A percentile compares a stretch with the other conserved stretches of the same genome.
Conservation (phyloP, 1,140 invertebrate genomes). For the Hypothenemus hampei region DNA sequence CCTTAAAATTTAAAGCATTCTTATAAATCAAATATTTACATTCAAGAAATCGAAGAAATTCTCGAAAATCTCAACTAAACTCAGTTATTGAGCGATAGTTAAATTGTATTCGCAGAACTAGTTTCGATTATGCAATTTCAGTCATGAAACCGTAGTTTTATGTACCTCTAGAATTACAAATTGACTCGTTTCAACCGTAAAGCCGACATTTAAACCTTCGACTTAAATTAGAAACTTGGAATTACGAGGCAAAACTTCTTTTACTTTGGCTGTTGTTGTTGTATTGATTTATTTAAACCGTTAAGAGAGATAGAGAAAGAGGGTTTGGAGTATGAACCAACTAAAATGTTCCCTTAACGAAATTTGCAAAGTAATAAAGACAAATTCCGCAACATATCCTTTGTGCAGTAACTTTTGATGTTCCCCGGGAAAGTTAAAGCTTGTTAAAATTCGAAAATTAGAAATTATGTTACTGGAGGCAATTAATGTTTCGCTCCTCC, state of each 20-base stretch:
- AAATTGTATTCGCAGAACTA: too few species aligned
- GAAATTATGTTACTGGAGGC: constrained; percentile 8
- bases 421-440: neutral
- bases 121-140: neutral
- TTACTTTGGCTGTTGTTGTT: too few species aligned
- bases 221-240: neutral
- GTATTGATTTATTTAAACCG: too few species aligned
- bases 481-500: neutral
- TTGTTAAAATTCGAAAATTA: constrained; percentile 4
- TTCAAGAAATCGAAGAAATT: too few species aligned
- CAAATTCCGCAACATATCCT: constrained; percentile 10
- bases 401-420: constrained; percentile 9
- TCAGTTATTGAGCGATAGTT: too few species aligned
- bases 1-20: too few species aligned
- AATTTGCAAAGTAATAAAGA: constrained; percentile 8
- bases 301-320: neutral
- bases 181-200: neutral
- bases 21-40: too few species aligned
- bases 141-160: neutral
- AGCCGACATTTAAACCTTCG: neutral
- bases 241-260: neutral
- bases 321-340: neutral
- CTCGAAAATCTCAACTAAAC: too few species aligned
- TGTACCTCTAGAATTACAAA: neutral
- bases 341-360: constrained; percentile 2